Evolutionary conservation across 2,888 invertebrate species (phyloP).

Genomic region (Abrostola triplasia): DNA sequence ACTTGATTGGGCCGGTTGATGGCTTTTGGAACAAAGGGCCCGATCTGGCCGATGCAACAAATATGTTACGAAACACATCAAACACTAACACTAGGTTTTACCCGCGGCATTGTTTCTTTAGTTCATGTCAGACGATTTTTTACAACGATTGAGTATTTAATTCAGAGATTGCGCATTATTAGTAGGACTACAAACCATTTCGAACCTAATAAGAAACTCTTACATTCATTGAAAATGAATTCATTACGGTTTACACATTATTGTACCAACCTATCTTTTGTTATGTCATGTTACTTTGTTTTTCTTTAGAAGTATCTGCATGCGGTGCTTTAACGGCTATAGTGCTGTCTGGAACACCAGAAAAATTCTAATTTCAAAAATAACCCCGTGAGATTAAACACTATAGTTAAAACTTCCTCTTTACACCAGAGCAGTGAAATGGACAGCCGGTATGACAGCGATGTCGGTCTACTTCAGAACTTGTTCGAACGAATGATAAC

Average conservation of each 20-base stretch:
- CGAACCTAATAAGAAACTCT: too few species aligned
- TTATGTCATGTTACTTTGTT: too few species aligned
- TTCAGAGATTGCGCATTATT: too few species aligned
- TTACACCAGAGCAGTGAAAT: conserved; percentile 28
- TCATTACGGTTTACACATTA: too few species aligned
- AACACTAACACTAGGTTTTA: conserved; percentile 15
- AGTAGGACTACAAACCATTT: too few species aligned
- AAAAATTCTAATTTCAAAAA: background rate
- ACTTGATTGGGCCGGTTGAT: conserved; percentile 85
- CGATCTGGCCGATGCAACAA: conserved; percentile 63
- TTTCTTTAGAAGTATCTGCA: too few species aligned
- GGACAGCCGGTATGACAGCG: conserved; percentile 34
- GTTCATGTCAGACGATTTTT: background rate
- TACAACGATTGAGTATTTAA: too few species aligned
- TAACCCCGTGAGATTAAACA: conserved; percentile 11
- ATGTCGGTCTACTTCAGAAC: conserved; percentile 38
- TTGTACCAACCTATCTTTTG: too few species aligned
- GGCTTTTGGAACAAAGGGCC: conserved; percentile 82
- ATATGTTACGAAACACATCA: conserved; percentile 42
- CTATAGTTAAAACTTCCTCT: conserved; percentile 2
- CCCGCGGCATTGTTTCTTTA: background rate
- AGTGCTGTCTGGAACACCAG: too few species aligned
- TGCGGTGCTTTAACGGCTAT: too few species aligned
- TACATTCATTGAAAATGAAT: too few species aligned
- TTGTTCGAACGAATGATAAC: conserved; percentile 19